These are phyloP conservation scores for Tapera naevia DNA, from an alignment of 2,797 vertebrate genomes.

Conservation along the genomic window DNA sequence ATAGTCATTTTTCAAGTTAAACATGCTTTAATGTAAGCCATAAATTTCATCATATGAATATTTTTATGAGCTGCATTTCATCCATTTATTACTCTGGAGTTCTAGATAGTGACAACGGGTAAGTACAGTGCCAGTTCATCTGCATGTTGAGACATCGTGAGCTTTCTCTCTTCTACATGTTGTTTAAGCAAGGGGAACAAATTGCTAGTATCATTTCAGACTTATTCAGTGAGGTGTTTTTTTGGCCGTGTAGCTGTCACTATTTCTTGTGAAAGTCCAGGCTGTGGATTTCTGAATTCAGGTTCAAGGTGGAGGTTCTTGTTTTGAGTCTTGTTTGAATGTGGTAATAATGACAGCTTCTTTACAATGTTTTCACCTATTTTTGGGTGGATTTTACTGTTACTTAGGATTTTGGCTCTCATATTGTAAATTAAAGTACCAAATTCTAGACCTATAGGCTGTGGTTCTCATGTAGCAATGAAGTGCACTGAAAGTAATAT, in stretches of 20 bases:
- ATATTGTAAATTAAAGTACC: not conserved
- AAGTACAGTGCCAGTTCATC: constrained; percentile 7
- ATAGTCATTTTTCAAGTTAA: constrained; percentile 62
- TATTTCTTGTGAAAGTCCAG: not conserved
- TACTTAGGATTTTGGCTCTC: not conserved
- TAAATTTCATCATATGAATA: constrained; percentile 69
- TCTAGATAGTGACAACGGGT: constrained; percentile 39
- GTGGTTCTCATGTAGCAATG: not conserved
- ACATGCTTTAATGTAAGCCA: constrained; percentile 57
- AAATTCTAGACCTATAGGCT: not conserved
- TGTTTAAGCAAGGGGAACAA: constrained; percentile 52
- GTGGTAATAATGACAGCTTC: not conserved
- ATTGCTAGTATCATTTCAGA: not conserved
- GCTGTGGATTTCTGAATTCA: not conserved
- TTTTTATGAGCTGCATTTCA: constrained; percentile 68
- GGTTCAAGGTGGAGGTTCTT: not conserved
- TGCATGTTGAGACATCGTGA: not conserved
- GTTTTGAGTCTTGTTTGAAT: not conserved
- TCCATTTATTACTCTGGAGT: constrained; percentile 52
- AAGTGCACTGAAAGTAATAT: not conserved
- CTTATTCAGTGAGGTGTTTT: not conserved
- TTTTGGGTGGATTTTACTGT: not conserved
- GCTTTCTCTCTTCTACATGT: constrained; percentile 8
- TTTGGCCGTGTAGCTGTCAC: not conserved
- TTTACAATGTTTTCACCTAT: not conserved